phyloP scores from a whole-genome alignment of 2,113 vertebrate genomes.

The Saguinus midas region DNA sequence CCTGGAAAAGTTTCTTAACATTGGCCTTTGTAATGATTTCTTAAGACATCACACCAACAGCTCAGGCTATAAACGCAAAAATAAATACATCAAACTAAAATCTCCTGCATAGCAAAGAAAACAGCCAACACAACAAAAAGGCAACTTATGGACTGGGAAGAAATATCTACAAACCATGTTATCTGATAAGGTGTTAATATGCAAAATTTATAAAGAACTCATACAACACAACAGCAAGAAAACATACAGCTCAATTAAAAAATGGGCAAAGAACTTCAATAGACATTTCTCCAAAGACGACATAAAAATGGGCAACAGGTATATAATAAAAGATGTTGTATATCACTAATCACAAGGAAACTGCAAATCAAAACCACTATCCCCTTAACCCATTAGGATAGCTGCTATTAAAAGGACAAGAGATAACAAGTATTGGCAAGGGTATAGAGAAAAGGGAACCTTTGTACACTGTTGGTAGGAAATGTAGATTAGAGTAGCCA shows the following conservation, averaged over 20 bases:
- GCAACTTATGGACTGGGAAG: background rate
- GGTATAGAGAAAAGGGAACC: background rate
- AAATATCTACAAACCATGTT: background rate
- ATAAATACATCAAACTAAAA: background rate
- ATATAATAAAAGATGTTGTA: background rate
- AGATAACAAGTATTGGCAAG: background rate
- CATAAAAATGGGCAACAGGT: background rate
- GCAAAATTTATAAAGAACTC: background rate
- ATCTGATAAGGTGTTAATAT: background rate
- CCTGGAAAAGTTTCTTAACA: background rate
- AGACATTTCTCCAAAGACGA: background rate
- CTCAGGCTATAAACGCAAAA: constrained; percentile 9
- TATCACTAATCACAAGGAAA: background rate
- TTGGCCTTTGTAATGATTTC: background rate
- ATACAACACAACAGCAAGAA: background rate
- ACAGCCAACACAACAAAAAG: background rate
- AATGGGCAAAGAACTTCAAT: background rate
- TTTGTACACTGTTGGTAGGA: background rate
- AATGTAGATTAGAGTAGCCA: background rate
- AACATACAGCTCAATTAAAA: background rate
- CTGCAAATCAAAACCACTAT: background rate
- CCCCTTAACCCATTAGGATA: background rate
- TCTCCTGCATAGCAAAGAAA: background rate
- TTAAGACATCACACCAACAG: background rate
- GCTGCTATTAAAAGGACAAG: background rate